Evolutionary conservation across 2,113 vertebrate species (phyloP).

Genomic region (Nettapus auritus): DNA sequence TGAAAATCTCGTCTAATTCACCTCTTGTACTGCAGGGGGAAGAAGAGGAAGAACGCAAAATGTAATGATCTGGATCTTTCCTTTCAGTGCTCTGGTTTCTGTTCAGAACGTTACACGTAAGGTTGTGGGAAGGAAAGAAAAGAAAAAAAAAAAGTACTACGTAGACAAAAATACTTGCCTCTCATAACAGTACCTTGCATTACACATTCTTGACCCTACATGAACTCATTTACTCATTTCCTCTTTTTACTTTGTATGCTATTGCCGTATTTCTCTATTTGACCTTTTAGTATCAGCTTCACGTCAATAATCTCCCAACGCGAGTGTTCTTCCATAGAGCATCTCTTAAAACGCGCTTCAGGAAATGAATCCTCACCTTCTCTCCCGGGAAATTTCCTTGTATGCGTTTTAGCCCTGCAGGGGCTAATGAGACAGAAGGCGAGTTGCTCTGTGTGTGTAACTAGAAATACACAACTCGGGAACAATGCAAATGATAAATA

Average conservation of each 20-base stretch:
- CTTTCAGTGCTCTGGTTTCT: not conserved
- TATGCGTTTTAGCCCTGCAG: not conserved
- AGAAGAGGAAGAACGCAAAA: not conserved
- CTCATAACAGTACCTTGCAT: not conserved
- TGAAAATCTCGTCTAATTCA: not conserved
- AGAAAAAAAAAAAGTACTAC: not conserved
- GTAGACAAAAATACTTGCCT: not conserved
- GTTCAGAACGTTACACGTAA: not conserved
- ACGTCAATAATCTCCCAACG: not conserved
- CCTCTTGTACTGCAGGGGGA: not conserved
- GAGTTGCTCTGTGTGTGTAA: not conserved
- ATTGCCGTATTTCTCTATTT: not conserved
- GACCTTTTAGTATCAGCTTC: not conserved
- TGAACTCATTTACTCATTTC: not conserved
- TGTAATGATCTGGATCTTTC: not conserved
- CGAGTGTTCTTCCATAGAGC: not conserved
- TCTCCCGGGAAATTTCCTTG: not conserved
- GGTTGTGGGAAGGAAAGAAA: not conserved
- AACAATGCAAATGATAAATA: slow-evolving; percentile 57
- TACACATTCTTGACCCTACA: not conserved
- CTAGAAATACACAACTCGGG: not conserved
- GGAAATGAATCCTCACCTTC: not conserved
- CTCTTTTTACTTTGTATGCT: not conserved
- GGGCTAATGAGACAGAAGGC: not conserved
- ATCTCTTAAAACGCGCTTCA: not conserved